Evolutionary conservation across 2,888 invertebrate genomes (phyloP).

Genomic region (Sericinus montela): DNA sequence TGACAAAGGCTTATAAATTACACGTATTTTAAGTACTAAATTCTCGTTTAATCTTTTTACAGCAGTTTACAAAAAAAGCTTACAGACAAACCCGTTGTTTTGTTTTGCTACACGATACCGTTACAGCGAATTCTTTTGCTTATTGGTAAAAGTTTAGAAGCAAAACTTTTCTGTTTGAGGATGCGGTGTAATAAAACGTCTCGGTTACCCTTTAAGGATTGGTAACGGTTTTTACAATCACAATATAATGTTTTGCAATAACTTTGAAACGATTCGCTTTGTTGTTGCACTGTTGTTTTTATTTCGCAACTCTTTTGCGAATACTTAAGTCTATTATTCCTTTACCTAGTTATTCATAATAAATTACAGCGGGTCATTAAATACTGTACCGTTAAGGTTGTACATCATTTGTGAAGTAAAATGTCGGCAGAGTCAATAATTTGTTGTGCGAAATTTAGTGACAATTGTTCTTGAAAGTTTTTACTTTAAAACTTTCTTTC

Average conservation of each 20-base stretch:
- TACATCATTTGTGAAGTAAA: constrained; percentile 9
- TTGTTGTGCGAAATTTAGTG: background rate
- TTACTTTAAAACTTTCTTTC: too few relatives aligned
- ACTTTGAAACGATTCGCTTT: constrained; percentile 28
- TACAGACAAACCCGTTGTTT: background rate
- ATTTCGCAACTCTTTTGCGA: constrained; percentile 46
- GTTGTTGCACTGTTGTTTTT: constrained; percentile 37
- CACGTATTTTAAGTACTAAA: background rate
- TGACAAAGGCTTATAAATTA: too few relatives aligned
- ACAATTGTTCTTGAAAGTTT: too few relatives aligned
- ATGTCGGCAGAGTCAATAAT: background rate
- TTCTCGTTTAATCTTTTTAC: constrained; percentile 6
- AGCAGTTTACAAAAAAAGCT: background rate
- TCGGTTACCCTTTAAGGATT: constrained; percentile 37
- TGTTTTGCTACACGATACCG: constrained; percentile 3
- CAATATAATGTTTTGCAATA: constrained; percentile 22
- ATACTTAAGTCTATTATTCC: constrained; percentile 34
- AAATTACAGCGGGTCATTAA: constrained; percentile 39
- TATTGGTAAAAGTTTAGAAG: background rate
- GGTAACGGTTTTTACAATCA: constrained; percentile 38
- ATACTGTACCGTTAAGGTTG: constrained; percentile 37
- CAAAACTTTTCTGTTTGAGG: constrained; percentile 11
- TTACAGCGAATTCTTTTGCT: constrained; percentile 15
- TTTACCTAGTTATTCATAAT: constrained; percentile 25
- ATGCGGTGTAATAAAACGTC: constrained; percentile 53